Percentiles rank a stretch among this genome's conserved stretches.
Conservation (phyloP, 2,113 vertebrate genomes). For the Aepyceros melampus region DNA sequence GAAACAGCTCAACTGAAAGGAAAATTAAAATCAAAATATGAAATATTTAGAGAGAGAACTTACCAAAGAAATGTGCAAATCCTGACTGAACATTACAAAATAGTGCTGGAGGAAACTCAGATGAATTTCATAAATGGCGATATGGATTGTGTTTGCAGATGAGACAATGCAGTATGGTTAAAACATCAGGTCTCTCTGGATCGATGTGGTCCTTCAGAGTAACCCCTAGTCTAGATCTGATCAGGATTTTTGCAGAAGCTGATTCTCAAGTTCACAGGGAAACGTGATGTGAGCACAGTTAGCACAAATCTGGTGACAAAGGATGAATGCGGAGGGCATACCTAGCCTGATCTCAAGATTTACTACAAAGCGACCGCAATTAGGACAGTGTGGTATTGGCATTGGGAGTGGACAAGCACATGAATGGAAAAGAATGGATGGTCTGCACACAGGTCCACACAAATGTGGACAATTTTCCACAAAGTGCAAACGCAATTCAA, state of each 20-base stretch:
- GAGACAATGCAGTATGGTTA: not conserved
- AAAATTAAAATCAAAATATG: not conserved
- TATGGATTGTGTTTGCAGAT: not conserved
- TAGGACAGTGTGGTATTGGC: no score
- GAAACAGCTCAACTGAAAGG: no score
- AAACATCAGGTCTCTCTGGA: not conserved
- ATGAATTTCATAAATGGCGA: not conserved
- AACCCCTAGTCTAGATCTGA: not conserved
- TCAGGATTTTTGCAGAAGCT: not conserved
- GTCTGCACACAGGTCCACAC: not conserved
- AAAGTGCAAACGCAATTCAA: not conserved
- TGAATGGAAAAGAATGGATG: not conserved
- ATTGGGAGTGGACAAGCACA: not conserved
- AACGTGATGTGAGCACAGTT: no score
- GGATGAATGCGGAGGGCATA: not conserved
- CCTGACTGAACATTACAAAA: not conserved
- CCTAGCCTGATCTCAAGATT: not conserved
- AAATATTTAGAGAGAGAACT: not conserved
- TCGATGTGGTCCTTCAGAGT: not conserved
- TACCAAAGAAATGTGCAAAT: not conserved
- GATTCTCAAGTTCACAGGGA: not conserved
- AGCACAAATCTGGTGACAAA: no score
- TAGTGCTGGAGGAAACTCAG: not conserved
- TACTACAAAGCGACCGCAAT: rapidly evolving
- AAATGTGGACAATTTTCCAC: rapidly evolving